Percentiles rank a stretch among this genome's conserved stretches.
These are phyloP conservation scores for Rattus rattus DNA, from an alignment of 2,113 vertebrate genomes.

Conservation along the genomic window DNA sequence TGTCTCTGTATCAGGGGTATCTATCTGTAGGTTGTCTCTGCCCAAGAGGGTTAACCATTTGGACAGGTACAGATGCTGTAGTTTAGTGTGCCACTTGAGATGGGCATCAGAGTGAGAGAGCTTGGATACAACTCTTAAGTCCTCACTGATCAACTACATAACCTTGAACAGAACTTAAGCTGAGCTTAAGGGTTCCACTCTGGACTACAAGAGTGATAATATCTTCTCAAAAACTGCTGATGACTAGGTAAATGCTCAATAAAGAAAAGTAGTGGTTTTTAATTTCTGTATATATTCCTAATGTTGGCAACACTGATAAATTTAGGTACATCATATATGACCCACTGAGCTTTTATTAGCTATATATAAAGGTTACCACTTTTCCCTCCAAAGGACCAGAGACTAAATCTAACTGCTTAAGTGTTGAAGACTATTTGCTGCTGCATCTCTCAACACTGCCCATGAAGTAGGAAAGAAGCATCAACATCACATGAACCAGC, in stretches of 20 bases:
- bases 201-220: not conserved
- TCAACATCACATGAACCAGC: not conserved
- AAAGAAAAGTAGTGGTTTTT: not conserved
- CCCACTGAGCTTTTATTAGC: not conserved
- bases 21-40: not conserved
- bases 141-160: not conserved
- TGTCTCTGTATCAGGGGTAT: not conserved
- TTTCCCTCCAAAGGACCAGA: not conserved
- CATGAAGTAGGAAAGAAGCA: not conserved
- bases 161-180: not conserved
- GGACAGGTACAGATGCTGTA: rapidly evolving
- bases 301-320: not conserved
- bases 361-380: too few species aligned
- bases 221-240: not conserved
- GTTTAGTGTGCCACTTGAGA: rapidly evolving
- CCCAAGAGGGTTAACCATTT: not conserved
- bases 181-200: not conserved
- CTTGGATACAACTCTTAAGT: not conserved
- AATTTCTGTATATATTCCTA: not conserved
- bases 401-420: not conserved
- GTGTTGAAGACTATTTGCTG: not conserved
- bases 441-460: not conserved
- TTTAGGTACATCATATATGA: not conserved
- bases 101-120: not conserved
- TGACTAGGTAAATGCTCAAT: not conserved